These are phyloP conservation scores for Archocentrus centrarchus DNA, from an alignment of 2,113 vertebrate species.

Conservation along the genomic window DNA sequence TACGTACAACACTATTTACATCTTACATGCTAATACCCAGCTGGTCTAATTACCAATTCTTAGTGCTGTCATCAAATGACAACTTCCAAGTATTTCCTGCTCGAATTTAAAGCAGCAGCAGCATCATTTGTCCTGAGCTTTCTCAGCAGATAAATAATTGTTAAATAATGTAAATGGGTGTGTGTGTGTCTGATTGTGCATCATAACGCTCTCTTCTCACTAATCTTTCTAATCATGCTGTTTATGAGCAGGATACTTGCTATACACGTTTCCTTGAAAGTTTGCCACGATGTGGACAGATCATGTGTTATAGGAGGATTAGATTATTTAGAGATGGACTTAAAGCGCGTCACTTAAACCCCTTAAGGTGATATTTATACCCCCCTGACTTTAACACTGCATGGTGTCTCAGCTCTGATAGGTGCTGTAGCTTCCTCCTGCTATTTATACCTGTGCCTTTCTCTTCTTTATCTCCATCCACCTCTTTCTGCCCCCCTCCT, in stretches of 20 bases:
- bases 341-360: constrained; percentile 54
- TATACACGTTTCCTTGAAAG: constrained; percentile 3
- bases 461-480: constrained; percentile 45
- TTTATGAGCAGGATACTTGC: background rate
- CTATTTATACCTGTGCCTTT: constrained; percentile 55
- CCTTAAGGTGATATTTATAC: constrained; percentile 70
- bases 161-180: constrained; percentile 14
- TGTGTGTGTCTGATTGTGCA: background rate
- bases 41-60: constrained; percentile 36
- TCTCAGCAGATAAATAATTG: constrained; percentile 33
- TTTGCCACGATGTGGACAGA: constrained; percentile 9
- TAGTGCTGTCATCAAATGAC: constrained; percentile 1
- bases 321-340: constrained; percentile 59
- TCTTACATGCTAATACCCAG: constrained; percentile 17
- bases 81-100: constrained; percentile 39
- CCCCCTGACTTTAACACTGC: constrained; percentile 29
- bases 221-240: constrained; percentile 16
- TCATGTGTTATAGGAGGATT: constrained; percentile 37
- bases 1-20: constrained; percentile 22
- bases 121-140: constrained; percentile 41
- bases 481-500: constrained; percentile 33
- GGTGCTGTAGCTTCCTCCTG: constrained; percentile 32
- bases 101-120: constrained; percentile 37
- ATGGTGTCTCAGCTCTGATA: constrained; percentile 27
- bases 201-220: background rate